Conservation (phyloP, 2,797 vertebrate species). For the Argentina silus region DNA sequence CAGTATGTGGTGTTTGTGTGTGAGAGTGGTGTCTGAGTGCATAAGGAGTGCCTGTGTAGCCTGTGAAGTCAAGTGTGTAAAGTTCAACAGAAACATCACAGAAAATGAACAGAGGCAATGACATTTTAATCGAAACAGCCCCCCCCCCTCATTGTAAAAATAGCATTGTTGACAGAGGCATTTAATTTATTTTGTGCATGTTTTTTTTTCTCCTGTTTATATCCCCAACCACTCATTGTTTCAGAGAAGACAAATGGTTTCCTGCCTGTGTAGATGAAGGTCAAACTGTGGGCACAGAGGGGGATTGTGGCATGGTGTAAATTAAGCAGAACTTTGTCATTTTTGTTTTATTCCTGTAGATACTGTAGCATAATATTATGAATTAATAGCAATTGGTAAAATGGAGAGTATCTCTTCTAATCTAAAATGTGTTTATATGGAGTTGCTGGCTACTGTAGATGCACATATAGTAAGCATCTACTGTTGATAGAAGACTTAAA, state of each 20-base stretch:
- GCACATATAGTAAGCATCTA: background rate
- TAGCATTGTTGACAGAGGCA: conserved; percentile 66
- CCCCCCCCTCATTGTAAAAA: conserved; percentile 68
- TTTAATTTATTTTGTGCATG: conserved; percentile 65
- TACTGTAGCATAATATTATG: background rate
- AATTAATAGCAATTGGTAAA: background rate
- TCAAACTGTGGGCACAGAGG: conserved; percentile 42
- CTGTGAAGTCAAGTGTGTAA: conserved; percentile 77
- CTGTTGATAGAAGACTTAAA: background rate
- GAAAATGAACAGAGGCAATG: conserved; percentile 77
- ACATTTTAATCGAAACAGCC: conserved; percentile 78
- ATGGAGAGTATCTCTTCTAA: no score
- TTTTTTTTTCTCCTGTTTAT: conserved; percentile 37
- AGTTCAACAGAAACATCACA: conserved; percentile 81
- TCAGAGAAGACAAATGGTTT: conserved; percentile 56
- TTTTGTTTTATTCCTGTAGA: background rate
- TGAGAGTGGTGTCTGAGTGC: conserved; percentile 37
- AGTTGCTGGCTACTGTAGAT: no score
- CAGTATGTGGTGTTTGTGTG: background rate
- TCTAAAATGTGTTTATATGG: no score
- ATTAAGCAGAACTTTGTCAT: background rate
- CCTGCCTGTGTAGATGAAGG: conserved; percentile 60
- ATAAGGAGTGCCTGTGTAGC: conserved; percentile 42
- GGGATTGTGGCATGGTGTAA: background rate
- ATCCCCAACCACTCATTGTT: conserved; percentile 45